Conservation (phyloP, 1,140 invertebrate genomes). For the Meloidogyne floridensis region DNA sequence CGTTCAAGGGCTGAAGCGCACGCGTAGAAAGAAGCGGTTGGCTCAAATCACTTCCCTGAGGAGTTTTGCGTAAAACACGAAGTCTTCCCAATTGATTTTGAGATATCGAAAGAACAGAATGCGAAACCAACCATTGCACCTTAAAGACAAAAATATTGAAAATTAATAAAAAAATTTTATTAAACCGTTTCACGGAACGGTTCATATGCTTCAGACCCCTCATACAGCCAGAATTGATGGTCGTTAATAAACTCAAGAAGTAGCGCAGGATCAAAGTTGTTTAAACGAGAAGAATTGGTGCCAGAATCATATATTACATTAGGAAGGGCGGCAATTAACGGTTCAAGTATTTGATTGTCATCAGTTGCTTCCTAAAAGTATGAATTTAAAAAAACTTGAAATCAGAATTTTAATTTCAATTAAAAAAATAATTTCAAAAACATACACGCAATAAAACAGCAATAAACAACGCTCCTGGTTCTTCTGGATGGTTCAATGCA, state of each 20-base stretch:
- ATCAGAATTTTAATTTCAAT: too few relatives aligned
- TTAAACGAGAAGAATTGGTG: too few relatives aligned
- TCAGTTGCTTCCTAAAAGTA: too few relatives aligned
- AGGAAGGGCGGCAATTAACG: too few relatives aligned
- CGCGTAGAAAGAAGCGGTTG: conserved; percentile 58
- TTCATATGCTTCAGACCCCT: conserved; percentile 61
- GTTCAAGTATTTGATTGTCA: too few relatives aligned
- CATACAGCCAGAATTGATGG: conserved; percentile 61
- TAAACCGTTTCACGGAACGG: conserved; percentile 56
- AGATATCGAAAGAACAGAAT: conserved; percentile 63
- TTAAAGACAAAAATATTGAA: not conserved
- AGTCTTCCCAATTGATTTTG: conserved; percentile 60
- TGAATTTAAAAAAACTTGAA: too few relatives aligned
- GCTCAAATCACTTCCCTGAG: conserved; percentile 62
- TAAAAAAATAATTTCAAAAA: too few relatives aligned
- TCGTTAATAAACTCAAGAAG: conserved; percentile 57
- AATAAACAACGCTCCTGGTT: too few relatives aligned
- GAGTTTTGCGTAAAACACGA: conserved; percentile 45
- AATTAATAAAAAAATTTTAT: not conserved
- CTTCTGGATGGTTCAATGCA: too few relatives aligned
- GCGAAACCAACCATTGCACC: conserved; percentile 64
- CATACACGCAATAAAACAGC: too few relatives aligned
- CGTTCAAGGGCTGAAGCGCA: conserved; percentile 47
- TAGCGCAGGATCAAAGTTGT: not conserved
- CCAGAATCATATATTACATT: too few relatives aligned